Base-by-base conservation (phyloP, 2,797 vertebrate genomes). In the Schizothorax lantsangensis region DNA sequence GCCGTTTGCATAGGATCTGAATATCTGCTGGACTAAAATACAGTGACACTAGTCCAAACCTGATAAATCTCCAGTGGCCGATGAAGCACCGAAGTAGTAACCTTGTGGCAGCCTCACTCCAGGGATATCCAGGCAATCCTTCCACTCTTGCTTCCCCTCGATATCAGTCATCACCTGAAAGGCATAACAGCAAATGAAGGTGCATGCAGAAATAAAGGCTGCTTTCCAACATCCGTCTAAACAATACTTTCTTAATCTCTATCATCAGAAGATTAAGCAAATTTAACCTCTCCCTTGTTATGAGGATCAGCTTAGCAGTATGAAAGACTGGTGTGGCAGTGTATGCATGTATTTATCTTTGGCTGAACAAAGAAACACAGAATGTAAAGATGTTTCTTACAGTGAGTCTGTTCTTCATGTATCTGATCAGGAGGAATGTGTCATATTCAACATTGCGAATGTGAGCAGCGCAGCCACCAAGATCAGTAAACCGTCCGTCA, bases 51-150 rank as follows among this genome's bases (percentile, higher is more conserved):
- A 7, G 11, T 68, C 12, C 87, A 78, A 73, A 99, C 98, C 98
- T 78, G 98, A 97, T 9, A 99, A 95, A 88, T 99, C 98, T 57
- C 98, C 98, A 0, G 98, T 99, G 90, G 95, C 94, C 0, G 98
- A 97, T 0, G 98, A 98, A 1, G 96, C 96, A 2, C 98, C 97
- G 0, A 99, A 96, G 91, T 94, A 97, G 93, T 98, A 98, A 0
- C 97, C 97, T 0, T 91, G 90, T 3, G 98, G 98, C 36, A 99
- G 89, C 17, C 91, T 95, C 71, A 99, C 93, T 0, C 97, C 97
- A 0, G 95, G 94, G 80, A 99, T 88, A 2, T 98, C 97, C 1
- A 97, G 92, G 79, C 98, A 99, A 12, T 98, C 96, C 83, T 93
- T 94, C 97, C 97, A 99, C 89, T 97, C 96, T 3, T 97, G 96